Evolutionary conservation across 2,797 vertebrate genomes (phyloP), one percentile per base, ranked within the genome.

Genomic region (Harpagifer antarcticus): DNA sequence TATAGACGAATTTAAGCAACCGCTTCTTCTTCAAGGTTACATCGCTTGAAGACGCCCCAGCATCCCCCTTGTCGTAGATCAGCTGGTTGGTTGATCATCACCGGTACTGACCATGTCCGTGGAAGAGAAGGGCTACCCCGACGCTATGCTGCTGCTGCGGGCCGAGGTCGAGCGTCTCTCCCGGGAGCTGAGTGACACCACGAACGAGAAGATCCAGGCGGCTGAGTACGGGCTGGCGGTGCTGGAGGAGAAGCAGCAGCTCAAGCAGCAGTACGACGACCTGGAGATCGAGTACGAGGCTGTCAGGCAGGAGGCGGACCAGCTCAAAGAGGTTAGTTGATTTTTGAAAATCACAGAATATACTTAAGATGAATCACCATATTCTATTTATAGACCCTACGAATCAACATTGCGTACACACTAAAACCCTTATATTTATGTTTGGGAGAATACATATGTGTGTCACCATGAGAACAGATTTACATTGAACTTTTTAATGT

Each of bases 241-340:
- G 83, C 94, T 99, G 87, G 98, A 99, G 93, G 98, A 99, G 95
- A 99, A 99, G 91, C 98, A 99, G 92, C 96, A 97, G 90, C 95
- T 99, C 72, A 96, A 98, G 55, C 96, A 97, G 91, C 96, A 97
- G 83, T 97, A 96, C 64, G 98, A 99, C 31, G 98, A 99, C 84
- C 94, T 99, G 89, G 98, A 99, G 94, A 88, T 95, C 45, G 98
- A 99, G 78, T 96, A 96, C 58, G 98, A 99, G 89, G 93, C 95
- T 65, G 93, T 96, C 69, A 94, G 96, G 20, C 90, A 95, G 71
- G 98, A 99, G 87, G 93, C 99, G 77, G 97, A 99, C 84, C 97
- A 97, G 84, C 95, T 99, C 33, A 97, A 95, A 85, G 97, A 99
- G 97, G 98, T 99, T 44, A 14, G 72, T 5, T 45, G 12, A 58